These are phyloP conservation scores for Mactra quadrangularis DNA, from an alignment of 1,140 invertebrate species.

Conservation along the genomic window DNA sequence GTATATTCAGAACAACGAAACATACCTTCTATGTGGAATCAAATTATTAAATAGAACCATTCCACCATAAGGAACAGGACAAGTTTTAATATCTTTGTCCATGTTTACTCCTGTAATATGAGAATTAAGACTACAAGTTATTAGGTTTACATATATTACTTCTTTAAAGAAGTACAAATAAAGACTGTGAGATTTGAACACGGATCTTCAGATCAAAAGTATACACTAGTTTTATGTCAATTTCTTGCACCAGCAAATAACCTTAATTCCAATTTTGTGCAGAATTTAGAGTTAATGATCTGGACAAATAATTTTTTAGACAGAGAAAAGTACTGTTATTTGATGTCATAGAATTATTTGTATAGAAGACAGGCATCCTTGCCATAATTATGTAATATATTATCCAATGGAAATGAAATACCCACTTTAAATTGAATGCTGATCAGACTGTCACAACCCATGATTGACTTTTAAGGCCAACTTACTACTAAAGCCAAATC, in stretches of 20 bases:
- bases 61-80: conserved; percentile 71
- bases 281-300: neutral
- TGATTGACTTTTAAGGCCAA: no score
- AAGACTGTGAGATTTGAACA: neutral
- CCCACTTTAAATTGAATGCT: no score
- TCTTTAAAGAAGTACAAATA: neutral
- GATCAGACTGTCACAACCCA: no score
- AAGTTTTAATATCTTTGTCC: conserved; percentile 68
- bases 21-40: conserved; percentile 78
- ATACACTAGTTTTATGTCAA: neutral
- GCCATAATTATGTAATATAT: no score
- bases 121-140: neutral
- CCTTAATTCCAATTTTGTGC: neutral
- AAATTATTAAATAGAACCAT: conserved; percentile 78
- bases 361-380: no score
- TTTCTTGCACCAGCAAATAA: neutral
- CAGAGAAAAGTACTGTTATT: no score
- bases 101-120: conserved; percentile 66
- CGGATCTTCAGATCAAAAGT: neutral
- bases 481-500: no score
- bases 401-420: no score
- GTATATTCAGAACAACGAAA: no score
- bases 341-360: no score
- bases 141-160: neutral
- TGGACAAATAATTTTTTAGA: neutral